Conservation (phyloP, 64 coral and sea anemone species). For the Actinia equina region DNA sequence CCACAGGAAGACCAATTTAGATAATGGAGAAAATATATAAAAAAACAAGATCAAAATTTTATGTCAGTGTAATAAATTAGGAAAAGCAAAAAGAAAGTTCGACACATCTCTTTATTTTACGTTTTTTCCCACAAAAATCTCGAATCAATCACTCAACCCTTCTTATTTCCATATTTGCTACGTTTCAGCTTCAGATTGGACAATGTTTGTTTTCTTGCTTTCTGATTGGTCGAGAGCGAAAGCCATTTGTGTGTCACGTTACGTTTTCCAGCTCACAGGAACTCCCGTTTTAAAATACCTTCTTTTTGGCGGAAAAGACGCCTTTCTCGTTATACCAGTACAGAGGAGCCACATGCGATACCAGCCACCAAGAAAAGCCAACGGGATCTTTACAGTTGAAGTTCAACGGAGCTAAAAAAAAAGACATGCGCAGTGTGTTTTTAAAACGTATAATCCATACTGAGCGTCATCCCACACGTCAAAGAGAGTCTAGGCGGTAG, state of each 20-base stretch:
- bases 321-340: conserved; percentile 88
- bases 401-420: conserved; percentile 38
- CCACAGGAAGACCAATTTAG: not conserved
- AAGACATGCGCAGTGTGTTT: not conserved
- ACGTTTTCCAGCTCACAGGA: not conserved
- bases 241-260: not conserved
- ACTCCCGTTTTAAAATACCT: conserved; percentile 38
- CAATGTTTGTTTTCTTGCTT: too few species aligned
- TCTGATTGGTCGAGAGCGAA: not conserved
- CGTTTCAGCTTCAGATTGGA: too few species aligned
- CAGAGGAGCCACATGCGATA: conserved; percentile 67
- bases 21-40: not conserved
- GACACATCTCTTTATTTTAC: too few species aligned
- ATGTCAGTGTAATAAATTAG: too few species aligned
- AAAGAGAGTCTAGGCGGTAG: not conserved
- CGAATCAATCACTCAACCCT: too few species aligned
- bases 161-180: too few species aligned
- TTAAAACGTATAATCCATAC: not conserved
- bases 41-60: not conserved
- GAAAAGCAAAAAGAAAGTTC: too few species aligned
- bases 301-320: conserved; percentile 41
- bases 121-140: too few species aligned
- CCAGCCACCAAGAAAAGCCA: conserved; percentile 90
- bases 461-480: not conserved
- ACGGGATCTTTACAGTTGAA: conserved; percentile 61